Conservation (phyloP, 2,797 vertebrate genomes). For the Crocidura indochinensis region DNA sequence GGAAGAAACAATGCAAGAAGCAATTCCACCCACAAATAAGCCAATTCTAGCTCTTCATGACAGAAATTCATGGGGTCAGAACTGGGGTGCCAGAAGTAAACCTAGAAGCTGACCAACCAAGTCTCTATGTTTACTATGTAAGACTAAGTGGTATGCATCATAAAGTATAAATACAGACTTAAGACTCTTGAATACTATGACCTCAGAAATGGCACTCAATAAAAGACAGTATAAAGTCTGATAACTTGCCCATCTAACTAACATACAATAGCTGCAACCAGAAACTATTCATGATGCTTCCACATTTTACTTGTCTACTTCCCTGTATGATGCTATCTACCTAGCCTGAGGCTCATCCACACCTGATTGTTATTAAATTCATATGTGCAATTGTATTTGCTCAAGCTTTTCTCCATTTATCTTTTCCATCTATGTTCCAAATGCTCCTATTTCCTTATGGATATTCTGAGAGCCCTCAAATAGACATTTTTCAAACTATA, state of each 20-base stretch:
- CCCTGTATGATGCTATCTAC: not conserved
- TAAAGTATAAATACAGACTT: not conserved
- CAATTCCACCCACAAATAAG: not conserved
- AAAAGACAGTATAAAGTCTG: not conserved
- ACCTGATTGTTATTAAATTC: conserved; percentile 30
- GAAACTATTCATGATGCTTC: not conserved
- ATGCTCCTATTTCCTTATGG: conserved; percentile 52
- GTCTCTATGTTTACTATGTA: not conserved
- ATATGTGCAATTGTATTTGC: conserved; percentile 34
- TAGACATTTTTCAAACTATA: conserved; percentile 47
- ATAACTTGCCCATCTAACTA: not conserved
- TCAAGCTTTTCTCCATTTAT: conserved; percentile 49
- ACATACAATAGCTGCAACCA: not conserved
- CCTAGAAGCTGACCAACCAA: not conserved
- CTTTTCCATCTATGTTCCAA: conserved; percentile 69
- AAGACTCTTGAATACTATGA: not conserved
- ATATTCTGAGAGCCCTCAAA: not conserved
- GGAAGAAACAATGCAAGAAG: not conserved
- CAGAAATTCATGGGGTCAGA: not conserved
- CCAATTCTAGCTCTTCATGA: fast-evolving
- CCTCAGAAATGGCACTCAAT: not conserved
- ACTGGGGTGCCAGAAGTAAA: not conserved
- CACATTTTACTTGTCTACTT: conserved; percentile 23
- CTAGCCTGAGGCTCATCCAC: conserved; percentile 25
- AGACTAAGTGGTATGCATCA: not conserved